Evolutionary conservation across 2,888 invertebrate species (phyloP), one percentile per base, ranked within the genome.

Genomic region (Campopleginae sp.): DNA sequence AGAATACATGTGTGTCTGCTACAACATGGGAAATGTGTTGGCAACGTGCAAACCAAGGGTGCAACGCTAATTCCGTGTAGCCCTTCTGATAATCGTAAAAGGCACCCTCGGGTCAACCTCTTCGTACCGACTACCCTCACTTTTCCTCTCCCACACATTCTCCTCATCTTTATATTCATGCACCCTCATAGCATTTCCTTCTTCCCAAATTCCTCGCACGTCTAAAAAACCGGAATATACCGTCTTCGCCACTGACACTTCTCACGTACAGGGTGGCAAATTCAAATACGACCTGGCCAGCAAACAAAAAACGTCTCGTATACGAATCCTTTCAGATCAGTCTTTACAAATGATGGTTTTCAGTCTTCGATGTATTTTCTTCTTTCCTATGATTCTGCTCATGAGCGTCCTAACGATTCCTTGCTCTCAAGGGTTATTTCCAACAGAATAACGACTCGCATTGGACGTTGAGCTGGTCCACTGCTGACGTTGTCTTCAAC

Each of bases 51-150:
- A 63, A 48, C 71, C 51, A 65, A 65, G 80, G 84, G 84, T 80
- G 79, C 63, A 84, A 80, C 84, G 84, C 80, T 84, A 80, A 84
- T 84, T 84, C 72, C 71, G 46, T 76, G 65, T 58, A 80, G 72
- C 77, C 75, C 84, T 80, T 70, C 76, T 77, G 77, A 84, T 84
- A 77, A 84, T 84, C 72, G 76, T 76, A 66, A 76, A 80, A 77
- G 77, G 65, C 76, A 80, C 71, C 83, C 83, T 75, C 75, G 63
- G 63, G 51, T 48, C 75, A 75, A 65, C 70, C 81, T 75, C 84
- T 66, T 80, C 76, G 86, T 86, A 72, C 70, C 85, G 65, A 86
- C 85, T 38, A 78, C 76, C 75, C 82, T 70, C 77, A 51, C 75
- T 48, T 68, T 80, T 72, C 27, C 75, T 78, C 44, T 63, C 74